Percentiles rank a stretch among this genome's conserved stretches.
phyloP scores from a whole-genome alignment of 2,113 vertebrate species.

The Emydocephalus ijimae region DNA sequence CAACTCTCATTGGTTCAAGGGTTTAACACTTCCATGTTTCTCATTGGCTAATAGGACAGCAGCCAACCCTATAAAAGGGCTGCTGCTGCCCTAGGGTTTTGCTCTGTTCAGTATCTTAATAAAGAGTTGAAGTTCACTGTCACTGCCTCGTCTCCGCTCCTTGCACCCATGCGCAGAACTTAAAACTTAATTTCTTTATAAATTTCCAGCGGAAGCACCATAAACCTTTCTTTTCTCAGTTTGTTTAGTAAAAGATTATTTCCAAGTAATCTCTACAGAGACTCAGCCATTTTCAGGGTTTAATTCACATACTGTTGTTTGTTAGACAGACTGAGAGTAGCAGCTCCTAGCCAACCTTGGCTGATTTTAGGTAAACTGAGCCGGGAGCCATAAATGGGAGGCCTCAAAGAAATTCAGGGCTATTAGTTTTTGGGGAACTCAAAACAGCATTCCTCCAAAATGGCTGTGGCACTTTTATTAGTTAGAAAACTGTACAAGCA shows the following conservation, averaged over 20 bases:
- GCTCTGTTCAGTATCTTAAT: too few relatives aligned
- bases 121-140: too few relatives aligned
- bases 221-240: background rate
- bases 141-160: too few relatives aligned
- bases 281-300: background rate
- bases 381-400: background rate
- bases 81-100: too few relatives aligned
- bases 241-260: background rate
- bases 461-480: background rate
- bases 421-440: background rate
- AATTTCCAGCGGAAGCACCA: background rate
- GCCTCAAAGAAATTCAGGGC: background rate
- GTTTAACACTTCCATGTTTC: too few relatives aligned
- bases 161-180: too few relatives aligned
- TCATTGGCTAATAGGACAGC: too few relatives aligned
- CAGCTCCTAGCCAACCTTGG: background rate
- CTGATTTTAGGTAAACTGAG: background rate
- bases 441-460: background rate
- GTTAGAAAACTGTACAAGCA: background rate
- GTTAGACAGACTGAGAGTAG: background rate
- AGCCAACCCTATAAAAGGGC: too few relatives aligned
- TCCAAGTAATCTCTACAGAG: background rate
- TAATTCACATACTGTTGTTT: background rate
- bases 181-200: background rate
- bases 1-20: too few relatives aligned